Conservation (phyloP, 1,140 invertebrate genomes). For the Bradysia coprophila region DNA sequence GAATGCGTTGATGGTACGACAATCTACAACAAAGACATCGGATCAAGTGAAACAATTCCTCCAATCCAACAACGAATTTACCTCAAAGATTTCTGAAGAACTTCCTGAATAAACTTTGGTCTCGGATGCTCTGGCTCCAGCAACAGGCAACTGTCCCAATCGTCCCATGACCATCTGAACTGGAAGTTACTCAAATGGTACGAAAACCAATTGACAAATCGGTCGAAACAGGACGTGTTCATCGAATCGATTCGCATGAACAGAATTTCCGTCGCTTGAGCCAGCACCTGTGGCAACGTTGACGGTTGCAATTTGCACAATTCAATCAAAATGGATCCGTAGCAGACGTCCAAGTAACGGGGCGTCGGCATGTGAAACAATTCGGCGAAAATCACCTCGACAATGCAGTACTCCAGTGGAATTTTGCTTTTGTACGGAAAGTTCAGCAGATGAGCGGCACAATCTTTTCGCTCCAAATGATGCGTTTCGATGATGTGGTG, state of each 20-base stretch:
- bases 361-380: constrained; percentile 82
- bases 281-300: constrained; percentile 93
- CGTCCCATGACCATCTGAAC: constrained; percentile 97
- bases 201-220: constrained; percentile 94
- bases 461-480: constrained; percentile 81
- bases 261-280: constrained; percentile 92
- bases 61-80: constrained; percentile 18
- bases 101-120: constrained; percentile 90
- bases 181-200: constrained; percentile 99
- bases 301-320: constrained; percentile 92
- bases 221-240: constrained; percentile 92
- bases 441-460: constrained; percentile 77
- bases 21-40: constrained; percentile 45
- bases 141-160: constrained; percentile 71
- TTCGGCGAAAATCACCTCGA: constrained; percentile 91
- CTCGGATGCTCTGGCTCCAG: constrained; percentile 83
- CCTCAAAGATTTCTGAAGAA: constrained; percentile 78
- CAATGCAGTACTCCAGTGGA: constrained; percentile 94
- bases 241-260: constrained; percentile 93
- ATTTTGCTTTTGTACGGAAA: constrained; percentile 89
- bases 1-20: constrained; percentile 86
- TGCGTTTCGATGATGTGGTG: constrained; percentile 84
- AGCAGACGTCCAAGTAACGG: constrained; percentile 79
- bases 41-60: too few species aligned
- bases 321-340: constrained; percentile 91